phyloP scores from a whole-genome alignment of 1,140 invertebrate species.

The Camponotus floridanus region DNA sequence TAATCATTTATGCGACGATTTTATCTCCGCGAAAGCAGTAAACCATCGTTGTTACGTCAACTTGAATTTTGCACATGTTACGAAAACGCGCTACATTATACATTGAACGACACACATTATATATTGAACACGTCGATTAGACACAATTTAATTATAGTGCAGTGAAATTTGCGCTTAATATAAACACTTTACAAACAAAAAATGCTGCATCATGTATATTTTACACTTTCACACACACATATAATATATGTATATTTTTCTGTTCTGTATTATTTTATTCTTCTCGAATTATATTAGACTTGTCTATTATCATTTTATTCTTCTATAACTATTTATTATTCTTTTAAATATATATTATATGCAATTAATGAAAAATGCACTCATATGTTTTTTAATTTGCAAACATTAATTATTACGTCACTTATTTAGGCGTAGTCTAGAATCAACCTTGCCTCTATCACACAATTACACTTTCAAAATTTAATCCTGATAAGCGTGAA shows the following conservation, averaged over 20 bases:
- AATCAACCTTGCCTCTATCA: neutral
- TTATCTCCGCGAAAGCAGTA: conserved; percentile 28
- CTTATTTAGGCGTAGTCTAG: conserved; percentile 3
- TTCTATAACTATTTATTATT: neutral
- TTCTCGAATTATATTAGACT: too few relatives aligned
- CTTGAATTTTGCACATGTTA: conserved; percentile 15
- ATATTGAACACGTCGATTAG: neutral
- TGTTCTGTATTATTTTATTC: too few relatives aligned
- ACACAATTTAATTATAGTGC: neutral
- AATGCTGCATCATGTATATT: neutral
- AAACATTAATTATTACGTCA: conserved; percentile 2
- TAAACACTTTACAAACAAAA: neutral
- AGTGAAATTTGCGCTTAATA: neutral
- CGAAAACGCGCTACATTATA: neutral
- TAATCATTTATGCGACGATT: conserved; percentile 47
- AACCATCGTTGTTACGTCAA: neutral
- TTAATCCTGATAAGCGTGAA: neutral
- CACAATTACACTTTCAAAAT: conserved; percentile 18
- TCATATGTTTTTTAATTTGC: neutral
- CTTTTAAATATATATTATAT: neutral
- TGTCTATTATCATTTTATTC: too few relatives aligned
- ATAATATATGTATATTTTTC: too few relatives aligned
- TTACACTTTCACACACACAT: too few relatives aligned
- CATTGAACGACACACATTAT: neutral
- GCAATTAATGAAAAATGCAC: conserved; percentile 17